These are phyloP conservation scores for Zaprionus ornatus DNA, from an alignment of 1,140 invertebrate genomes.

Conservation along the genomic window DNA sequence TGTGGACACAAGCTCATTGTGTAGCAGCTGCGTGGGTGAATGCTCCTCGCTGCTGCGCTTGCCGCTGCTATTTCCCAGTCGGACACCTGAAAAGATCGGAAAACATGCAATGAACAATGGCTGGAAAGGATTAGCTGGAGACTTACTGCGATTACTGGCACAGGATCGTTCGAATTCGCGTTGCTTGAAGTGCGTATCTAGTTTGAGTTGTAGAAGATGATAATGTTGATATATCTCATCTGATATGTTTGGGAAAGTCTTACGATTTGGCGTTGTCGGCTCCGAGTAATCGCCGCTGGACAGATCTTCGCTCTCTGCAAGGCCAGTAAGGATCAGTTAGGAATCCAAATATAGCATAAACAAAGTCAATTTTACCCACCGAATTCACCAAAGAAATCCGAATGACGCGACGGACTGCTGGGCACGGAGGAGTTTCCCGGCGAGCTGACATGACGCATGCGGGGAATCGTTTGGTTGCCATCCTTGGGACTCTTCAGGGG, in stretches of 20 bases:
- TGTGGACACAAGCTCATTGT: constrained; percentile 65
- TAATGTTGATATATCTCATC: constrained; percentile 87
- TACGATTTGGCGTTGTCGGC: constrained; percentile 75
- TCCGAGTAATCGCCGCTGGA: constrained; percentile 83
- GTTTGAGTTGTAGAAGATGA: constrained; percentile 87
- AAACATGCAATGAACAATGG: neutral
- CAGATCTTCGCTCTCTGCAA: constrained; percentile 80
- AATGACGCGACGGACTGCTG: constrained; percentile 87
- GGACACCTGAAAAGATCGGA: constrained; percentile 37
- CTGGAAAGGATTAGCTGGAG: neutral
- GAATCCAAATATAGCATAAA: neutral
- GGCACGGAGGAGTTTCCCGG: constrained; percentile 86
- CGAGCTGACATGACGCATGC: constrained; percentile 63
- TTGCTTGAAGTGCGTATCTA: constrained; percentile 89
- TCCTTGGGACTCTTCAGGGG: constrained; percentile 78
- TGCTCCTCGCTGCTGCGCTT: constrained; percentile 73
- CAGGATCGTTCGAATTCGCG: constrained; percentile 87
- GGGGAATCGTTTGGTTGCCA: constrained; percentile 45
- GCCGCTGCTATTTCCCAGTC: constrained; percentile 54
- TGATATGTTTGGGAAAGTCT: constrained; percentile 75
- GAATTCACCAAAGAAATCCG: constrained; percentile 85
- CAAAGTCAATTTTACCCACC: constrained; percentile 41
- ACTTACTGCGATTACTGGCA: constrained; percentile 65
- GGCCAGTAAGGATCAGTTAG: neutral
- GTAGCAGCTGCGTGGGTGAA: constrained; percentile 62